These are phyloP conservation scores for Pelobates fuscus DNA, from an alignment of 2,113 vertebrate species.

Conservation along the genomic window DNA sequence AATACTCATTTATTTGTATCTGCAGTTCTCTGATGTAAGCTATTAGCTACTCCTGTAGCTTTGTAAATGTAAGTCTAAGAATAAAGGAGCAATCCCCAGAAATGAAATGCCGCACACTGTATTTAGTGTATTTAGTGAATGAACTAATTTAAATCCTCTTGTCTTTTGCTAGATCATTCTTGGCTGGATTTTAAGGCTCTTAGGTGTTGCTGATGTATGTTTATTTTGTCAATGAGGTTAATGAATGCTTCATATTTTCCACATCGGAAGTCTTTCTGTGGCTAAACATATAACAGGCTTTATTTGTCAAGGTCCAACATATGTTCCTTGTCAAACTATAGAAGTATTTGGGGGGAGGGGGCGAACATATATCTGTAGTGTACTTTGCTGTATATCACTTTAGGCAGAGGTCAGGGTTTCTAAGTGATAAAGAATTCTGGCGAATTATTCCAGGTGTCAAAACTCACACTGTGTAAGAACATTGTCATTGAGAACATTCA, in stretches of 20 bases:
- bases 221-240: conserved; percentile 21
- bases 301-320: background rate
- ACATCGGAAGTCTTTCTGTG: conserved; percentile 55
- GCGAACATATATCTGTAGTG: background rate
- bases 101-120: no score
- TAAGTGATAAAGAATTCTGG: background rate
- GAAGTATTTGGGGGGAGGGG: background rate
- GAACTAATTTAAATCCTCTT: no score
- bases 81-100: no score
- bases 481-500: no score
- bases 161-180: no score
- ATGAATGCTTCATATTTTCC: conserved; percentile 54
- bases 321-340: conserved; percentile 7
- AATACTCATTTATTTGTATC: no score
- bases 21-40: no score
- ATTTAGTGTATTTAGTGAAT: no score
- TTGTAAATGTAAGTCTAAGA: no score
- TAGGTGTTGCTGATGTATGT: no score
- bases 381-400: background rate
- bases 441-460: background rate
- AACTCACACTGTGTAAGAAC: background rate
- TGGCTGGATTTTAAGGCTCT: no score
- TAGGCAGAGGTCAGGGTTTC: background rate
- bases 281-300: conserved; percentile 43
- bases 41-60: no score